Evolutionary conservation across 92 coral and sea anemone genomes (phyloP).

Genomic region (Bergia puertoricense): DNA sequence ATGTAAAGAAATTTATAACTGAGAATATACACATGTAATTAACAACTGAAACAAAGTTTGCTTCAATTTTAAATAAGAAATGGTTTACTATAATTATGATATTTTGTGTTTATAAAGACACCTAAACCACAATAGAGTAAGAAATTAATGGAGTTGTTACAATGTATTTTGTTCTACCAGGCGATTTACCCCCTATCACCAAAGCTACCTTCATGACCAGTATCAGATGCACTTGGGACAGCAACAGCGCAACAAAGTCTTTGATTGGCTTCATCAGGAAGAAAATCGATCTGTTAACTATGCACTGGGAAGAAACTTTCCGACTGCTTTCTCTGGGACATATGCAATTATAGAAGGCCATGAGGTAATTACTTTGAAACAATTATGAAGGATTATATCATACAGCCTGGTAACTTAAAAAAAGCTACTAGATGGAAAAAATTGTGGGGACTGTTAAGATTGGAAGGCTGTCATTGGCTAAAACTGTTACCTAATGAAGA

Average conservation of each 20-base stretch:
- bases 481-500: too few relatives aligned
- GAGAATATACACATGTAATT: too few relatives aligned
- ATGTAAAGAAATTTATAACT: too few relatives aligned
- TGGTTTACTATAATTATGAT: too few relatives aligned
- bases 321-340: neutral
- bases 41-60: too few relatives aligned
- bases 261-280: conserved; percentile 16
- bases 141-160: neutral
- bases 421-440: neutral
- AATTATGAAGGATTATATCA: too few relatives aligned
- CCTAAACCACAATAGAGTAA: too few relatives aligned
- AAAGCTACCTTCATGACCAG: conserved; percentile 18
- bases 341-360: conserved; percentile 35
- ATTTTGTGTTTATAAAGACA: too few relatives aligned
- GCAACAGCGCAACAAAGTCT: conserved; percentile 24
- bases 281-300: neutral
- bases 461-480: too few relatives aligned
- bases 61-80: too few relatives aligned
- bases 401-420: neutral
- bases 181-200: conserved; percentile 21
- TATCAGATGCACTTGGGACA: conserved; percentile 32
- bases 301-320: conserved; percentile 27
- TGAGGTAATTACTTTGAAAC: neutral
- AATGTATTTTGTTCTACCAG: neutral
- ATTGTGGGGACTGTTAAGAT: too few relatives aligned